phyloP scores from a whole-genome alignment of 2,113 vertebrate genomes.

The Mustela nigripes region DNA sequence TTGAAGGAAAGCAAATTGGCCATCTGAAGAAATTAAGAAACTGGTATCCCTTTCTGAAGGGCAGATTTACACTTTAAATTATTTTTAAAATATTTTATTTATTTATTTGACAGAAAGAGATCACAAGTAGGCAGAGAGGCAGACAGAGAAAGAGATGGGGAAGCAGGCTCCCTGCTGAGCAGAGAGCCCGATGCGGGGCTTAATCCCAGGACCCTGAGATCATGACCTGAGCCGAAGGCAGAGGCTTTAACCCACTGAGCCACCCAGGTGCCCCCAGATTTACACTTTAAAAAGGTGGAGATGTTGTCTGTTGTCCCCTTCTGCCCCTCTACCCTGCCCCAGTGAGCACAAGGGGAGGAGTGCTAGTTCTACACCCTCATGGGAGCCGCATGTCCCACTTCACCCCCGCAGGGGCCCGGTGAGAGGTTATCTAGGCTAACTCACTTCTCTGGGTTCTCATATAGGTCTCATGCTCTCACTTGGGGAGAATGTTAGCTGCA shows the following conservation, averaged over 20 bases:
- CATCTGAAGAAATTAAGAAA: not conserved
- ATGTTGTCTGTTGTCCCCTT: rapidly evolving
- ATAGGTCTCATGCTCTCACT: not conserved
- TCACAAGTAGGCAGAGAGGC: no score
- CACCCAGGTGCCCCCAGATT: not conserved
- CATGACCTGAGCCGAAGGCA: no score
- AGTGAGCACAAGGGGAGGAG: no score
- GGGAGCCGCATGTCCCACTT: not conserved
- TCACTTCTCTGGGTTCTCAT: not conserved
- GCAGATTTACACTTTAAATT: not conserved
- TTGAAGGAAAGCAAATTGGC: not conserved
- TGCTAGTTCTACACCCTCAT: no score
- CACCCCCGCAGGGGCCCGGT: rapidly evolving
- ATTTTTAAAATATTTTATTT: no score
- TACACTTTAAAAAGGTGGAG: not conserved
- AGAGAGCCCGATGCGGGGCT: no score
- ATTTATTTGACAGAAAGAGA: no score
- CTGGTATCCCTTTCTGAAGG: not conserved
- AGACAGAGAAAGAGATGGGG: no score
- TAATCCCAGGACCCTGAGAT: no score
- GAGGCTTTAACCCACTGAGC: no score
- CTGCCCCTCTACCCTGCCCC: not conserved
- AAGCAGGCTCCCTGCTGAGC: no score
- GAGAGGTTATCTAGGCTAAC: not conserved
- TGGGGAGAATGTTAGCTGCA: not conserved